These are phyloP conservation scores for Octodonta nipae DNA, from an alignment of 2,888 invertebrate genomes.

Conservation along the genomic window DNA sequence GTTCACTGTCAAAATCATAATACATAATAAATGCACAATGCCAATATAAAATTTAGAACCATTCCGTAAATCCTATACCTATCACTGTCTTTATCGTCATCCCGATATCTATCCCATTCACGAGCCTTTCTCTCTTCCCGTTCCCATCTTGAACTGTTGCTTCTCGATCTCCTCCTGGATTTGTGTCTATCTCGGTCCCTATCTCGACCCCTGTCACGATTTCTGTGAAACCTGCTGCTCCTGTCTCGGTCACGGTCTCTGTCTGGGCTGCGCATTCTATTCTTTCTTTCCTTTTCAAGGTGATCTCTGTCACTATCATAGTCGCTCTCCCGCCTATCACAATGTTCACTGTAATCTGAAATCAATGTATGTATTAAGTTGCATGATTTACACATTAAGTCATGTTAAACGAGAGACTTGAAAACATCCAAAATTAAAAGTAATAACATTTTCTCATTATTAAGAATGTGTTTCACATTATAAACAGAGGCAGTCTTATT, in stretches of 20 bases:
- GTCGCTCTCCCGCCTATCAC: conserved; percentile 28
- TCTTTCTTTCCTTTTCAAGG: conserved; percentile 20
- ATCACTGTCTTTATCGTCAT: conserved; percentile 36
- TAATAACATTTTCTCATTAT: no score
- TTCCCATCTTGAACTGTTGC: conserved; percentile 32
- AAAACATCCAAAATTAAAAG: no score
- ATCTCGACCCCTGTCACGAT: conserved; percentile 26
- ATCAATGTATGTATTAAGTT: conserved; percentile 3
- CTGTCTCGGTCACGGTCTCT: conserved; percentile 20
- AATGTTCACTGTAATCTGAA: conserved; percentile 25
- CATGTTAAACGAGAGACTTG: no score
- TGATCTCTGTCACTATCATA: conserved; percentile 33
- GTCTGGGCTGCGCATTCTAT: conserved; percentile 26
- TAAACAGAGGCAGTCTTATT: no score
- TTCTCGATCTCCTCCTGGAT: conserved; percentile 25
- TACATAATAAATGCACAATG: conserved; percentile 19
- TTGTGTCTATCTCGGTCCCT: conserved; percentile 27
- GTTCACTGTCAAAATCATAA: conserved; percentile 31
- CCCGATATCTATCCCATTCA: conserved; percentile 32
- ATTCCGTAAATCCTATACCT: conserved; percentile 28
- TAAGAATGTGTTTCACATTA: no score
- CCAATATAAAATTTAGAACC: conserved; percentile 17
- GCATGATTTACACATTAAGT: no score
- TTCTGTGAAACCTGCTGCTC: conserved; percentile 25
- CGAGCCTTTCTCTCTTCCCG: conserved; percentile 30